Base-by-base conservation (phyloP, 53 echinoderm and acorn worm genomes). In the Zoroaster sp. region DNA sequence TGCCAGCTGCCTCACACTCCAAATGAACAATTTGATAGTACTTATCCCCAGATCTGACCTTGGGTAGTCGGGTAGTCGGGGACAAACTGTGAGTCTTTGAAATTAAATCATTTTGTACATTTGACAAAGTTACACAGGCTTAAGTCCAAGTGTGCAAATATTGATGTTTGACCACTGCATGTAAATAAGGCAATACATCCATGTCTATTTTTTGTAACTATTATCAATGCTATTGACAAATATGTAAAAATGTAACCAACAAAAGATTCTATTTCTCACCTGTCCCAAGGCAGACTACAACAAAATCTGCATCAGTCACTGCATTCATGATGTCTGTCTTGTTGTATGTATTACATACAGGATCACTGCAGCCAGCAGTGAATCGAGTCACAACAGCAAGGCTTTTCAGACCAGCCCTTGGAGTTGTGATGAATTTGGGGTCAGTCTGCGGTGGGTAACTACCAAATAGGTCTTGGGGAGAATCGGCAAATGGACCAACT, bases 401-500 rank as follows among this genome's bases (percentile, higher is more conserved):
- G 11, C 73, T 81, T 32, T 89, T 59, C 46, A 96, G 72, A 0
- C 96, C 96, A 25, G 87, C 46, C 18, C 72, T 71, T 18, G 88
- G 88, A 4, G 89, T 96, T 20, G 87, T 91, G 17, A 92, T 72
- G 53, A 77, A 94, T 18, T 54, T 49, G 14, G 91, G 87, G 9
- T 89, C 88, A 8, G 93, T 83, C 17, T 90, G 70, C 0, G 95
- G 88, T 28, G 91, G 73, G 40, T 95, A 96, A 77, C 82, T 86
- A 9, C 96, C 96, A 71, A 91, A 88, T 3, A 96, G 40, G 13
- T 81, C 71, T 4, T 66, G 66, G 0, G 91, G 45, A 39, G 75
- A 78, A 53, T 96, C 90, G 38, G 96, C 95, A 76, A 96, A 95
- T 45, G 96, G 96, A 32, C 96, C 96, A 17, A 96, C 89, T 23